Evolutionary conservation across 2,888 invertebrate species (phyloP).

Genomic region (Nymphalis urticae): DNA sequence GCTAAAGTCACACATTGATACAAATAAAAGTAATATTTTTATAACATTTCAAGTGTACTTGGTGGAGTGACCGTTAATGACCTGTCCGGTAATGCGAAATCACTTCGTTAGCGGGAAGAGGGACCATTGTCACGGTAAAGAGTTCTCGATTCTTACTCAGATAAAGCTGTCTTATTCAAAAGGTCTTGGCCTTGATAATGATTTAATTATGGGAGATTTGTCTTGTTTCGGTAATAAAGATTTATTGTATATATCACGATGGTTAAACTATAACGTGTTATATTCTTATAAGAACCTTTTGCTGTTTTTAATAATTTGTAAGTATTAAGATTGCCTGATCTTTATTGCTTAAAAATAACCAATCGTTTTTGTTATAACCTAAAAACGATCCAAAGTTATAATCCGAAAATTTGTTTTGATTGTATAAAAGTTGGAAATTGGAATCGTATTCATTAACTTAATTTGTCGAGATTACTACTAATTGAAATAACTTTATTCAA

Average conservation of each 20-base stretch:
- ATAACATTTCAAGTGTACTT: slow-evolving; percentile 36
- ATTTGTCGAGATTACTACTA: too few species aligned
- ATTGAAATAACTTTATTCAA: not conserved
- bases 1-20: slow-evolving; percentile 22
- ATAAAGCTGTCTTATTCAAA: slow-evolving; percentile 42
- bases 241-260: slow-evolving; percentile 34
- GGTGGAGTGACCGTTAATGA: slow-evolving; percentile 72
- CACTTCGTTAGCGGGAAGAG: slow-evolving; percentile 63
- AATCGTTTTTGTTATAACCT: too few species aligned
- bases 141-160: slow-evolving; percentile 53
- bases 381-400: too few species aligned
- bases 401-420: too few species aligned
- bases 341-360: too few species aligned
- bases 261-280: not conserved
- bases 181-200: slow-evolving; percentile 30
- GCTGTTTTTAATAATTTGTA: too few species aligned
- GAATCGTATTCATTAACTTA: too few species aligned
- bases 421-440: too few species aligned
- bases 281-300: too few species aligned
- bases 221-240: slow-evolving; percentile 17
- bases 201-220: slow-evolving; percentile 25
- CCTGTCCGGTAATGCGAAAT: slow-evolving; percentile 55
- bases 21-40: slow-evolving; percentile 39
- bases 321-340: too few species aligned
- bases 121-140: slow-evolving; percentile 55